Percentiles rank a stretch among this genome's conserved stretches.
These are phyloP conservation scores for Crossaster papposus DNA, from an alignment of 53 echinoderm and acorn worm genomes.

Conservation along the genomic window DNA sequence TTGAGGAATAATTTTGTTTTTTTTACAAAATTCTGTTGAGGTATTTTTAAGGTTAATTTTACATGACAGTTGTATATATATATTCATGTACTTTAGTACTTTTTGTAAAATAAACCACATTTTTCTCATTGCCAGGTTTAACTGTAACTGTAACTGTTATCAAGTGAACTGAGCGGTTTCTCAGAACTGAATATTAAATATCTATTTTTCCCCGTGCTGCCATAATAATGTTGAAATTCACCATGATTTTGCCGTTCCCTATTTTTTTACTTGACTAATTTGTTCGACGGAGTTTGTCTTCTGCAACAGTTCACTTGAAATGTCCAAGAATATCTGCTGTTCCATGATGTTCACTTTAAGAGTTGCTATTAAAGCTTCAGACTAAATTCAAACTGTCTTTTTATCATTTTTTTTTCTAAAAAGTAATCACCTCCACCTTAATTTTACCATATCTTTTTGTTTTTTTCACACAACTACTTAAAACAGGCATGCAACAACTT, in stretches of 20 bases:
- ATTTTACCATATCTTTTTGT: too few relatives aligned
- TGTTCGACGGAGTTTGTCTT: not conserved
- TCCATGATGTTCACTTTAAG: too few relatives aligned
- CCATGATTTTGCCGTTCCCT: not conserved
- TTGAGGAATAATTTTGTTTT: not conserved
- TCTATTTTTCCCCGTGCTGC: not conserved
- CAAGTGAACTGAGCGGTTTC: not conserved
- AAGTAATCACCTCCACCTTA: too few relatives aligned
- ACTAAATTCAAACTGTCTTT: too few relatives aligned
- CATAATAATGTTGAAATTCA: not conserved
- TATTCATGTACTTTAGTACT: not conserved
- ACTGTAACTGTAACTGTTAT: not conserved
- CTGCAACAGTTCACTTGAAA: not conserved
- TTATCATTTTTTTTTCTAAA: too few relatives aligned
- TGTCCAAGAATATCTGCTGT: not conserved
- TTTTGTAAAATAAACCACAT: constrained; percentile 9
- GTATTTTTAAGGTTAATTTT: constrained; percentile 11
- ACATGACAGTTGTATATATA: constrained; percentile 22
- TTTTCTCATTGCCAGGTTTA: constrained; percentile 21
- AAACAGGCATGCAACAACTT: too few relatives aligned
- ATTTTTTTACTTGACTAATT: not conserved
- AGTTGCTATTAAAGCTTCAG: too few relatives aligned
- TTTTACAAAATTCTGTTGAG: not conserved
- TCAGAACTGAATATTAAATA: not conserved
- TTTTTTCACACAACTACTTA: too few relatives aligned